Evolutionary conservation across 2,888 invertebrate genomes (phyloP).

Genomic region (Nomada ferruginata): DNA sequence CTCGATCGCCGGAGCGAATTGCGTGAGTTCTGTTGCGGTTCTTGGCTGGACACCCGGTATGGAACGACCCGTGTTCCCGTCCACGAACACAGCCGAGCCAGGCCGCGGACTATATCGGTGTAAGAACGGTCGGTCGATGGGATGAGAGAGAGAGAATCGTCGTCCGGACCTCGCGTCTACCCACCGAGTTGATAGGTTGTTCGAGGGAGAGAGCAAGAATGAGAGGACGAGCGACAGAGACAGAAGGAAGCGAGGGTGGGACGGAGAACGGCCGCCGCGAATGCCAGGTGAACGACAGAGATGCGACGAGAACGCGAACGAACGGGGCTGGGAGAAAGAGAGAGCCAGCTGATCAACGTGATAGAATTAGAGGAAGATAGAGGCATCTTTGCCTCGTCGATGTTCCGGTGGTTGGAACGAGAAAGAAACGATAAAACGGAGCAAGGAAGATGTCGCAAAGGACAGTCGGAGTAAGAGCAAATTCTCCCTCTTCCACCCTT

Average conservation of each 20-base stretch:
- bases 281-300: constrained; percentile 5
- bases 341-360: constrained; percentile 71
- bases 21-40: constrained; percentile 12
- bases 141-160: constrained; percentile 81
- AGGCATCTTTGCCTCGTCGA: constrained; percentile 54
- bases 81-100: constrained; percentile 79
- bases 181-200: constrained; percentile 81
- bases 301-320: constrained; percentile 25
- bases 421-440: constrained; percentile 56
- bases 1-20: background rate
- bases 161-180: constrained; percentile 82
- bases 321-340: constrained; percentile 30
- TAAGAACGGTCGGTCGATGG: constrained; percentile 83
- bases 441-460: constrained; percentile 45
- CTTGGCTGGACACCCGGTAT: constrained; percentile 78
- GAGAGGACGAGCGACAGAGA: constrained; percentile 38
- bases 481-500: constrained; percentile 26
- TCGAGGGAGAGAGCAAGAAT: constrained; percentile 69
- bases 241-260: constrained; percentile 32
- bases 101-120: constrained; percentile 82
- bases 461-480: constrained; percentile 61
- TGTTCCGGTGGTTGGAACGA: constrained; percentile 60
- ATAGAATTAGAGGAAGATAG: constrained; percentile 82
- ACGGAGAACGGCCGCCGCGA: constrained; percentile 49
- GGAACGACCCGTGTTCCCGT: constrained; percentile 78